These are phyloP conservation scores for Littorina saxatilis DNA, from an alignment of 1,140 invertebrate genomes.

Conservation along the genomic window DNA sequence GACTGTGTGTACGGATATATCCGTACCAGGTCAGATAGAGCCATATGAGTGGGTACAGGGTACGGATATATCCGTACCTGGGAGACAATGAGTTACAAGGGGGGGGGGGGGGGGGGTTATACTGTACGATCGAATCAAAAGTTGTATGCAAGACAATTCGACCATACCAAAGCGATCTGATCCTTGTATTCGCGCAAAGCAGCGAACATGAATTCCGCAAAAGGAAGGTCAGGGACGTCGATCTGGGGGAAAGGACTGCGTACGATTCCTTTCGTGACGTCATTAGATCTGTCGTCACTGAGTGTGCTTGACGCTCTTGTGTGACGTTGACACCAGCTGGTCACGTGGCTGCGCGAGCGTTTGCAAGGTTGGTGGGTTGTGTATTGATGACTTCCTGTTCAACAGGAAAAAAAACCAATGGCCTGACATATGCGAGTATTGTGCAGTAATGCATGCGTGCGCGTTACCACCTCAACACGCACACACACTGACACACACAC, in stretches of 20 bases:
- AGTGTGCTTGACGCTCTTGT: background rate
- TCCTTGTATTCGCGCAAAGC: background rate
- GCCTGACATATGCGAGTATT: background rate
- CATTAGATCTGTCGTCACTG: background rate
- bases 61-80: no score
- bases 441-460: background rate
- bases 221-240: background rate
- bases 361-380: background rate
- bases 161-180: background rate
- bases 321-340: constrained; percentile 16
- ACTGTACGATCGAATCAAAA: no score
- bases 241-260: constrained; percentile 12
- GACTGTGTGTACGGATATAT: no score
- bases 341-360: background rate
- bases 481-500: no score
- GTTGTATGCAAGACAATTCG: no score
- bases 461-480: background rate
- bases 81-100: no score
- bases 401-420: background rate
- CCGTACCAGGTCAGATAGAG: no score
- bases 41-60: no score
- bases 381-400: background rate
- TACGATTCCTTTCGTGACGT: background rate
- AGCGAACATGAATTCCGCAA: constrained; percentile 22
- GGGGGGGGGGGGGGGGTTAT: no score